Conservation (phyloP, 2,888 invertebrate species). For the Diarsia dahlii region DNA sequence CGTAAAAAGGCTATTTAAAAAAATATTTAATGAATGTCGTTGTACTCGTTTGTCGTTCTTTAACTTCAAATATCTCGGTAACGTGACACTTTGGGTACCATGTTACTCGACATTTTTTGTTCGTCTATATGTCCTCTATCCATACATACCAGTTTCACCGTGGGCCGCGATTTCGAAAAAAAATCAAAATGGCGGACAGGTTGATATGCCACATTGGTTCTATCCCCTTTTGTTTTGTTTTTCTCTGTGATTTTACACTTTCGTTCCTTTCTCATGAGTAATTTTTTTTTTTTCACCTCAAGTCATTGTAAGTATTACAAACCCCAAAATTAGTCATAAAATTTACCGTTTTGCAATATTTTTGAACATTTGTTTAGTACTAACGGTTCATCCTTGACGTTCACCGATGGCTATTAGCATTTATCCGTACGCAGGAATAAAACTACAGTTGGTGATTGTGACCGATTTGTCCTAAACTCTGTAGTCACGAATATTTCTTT, state of each 20-base stretch:
- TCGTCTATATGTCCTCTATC: no score
- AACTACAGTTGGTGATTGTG: conserved; percentile 73
- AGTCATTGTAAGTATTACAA: conserved; percentile 55
- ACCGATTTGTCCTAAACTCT: conserved; percentile 77
- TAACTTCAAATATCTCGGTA: no score
- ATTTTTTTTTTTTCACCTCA: conserved; percentile 47
- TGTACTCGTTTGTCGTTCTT: no score
- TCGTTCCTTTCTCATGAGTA: conserved; percentile 33
- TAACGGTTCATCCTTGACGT: conserved; percentile 79
- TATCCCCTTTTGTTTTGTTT: background rate
- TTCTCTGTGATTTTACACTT: background rate
- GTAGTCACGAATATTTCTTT: conserved; percentile 81
- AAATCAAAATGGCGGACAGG: no score
- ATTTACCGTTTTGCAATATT: conserved; percentile 69
- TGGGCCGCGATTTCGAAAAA: no score
- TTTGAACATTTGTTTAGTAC: conserved; percentile 61
- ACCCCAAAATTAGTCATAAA: conserved; percentile 66
- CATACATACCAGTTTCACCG: no score
- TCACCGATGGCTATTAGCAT: conserved; percentile 80
- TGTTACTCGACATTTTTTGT: no score
- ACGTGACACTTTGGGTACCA: no score
- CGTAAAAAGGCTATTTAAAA: no score
- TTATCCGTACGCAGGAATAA: conserved; percentile 75
- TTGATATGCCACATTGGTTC: no score
- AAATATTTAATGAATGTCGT: no score